Base-by-base conservation (phyloP, 2,888 invertebrate genomes). In the Dryococelus australis region DNA sequence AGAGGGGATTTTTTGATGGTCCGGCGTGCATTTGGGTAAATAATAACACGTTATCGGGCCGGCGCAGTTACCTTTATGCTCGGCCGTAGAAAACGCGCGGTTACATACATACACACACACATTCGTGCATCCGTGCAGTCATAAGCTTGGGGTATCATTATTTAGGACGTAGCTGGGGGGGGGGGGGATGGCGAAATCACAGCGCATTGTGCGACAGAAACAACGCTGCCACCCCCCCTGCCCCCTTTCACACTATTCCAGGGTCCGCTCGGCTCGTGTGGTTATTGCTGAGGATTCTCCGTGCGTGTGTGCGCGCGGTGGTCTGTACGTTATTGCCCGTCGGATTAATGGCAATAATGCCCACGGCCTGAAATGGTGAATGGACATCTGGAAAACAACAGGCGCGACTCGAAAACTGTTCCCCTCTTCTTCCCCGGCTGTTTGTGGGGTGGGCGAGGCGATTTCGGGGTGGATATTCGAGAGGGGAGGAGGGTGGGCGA, bases 331-430 rank as follows among this genome's bases (percentile, higher is more conserved):
- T 65, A 65, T 65, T 65, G 65, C 65, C 65, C 65, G 65, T 65
- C 65, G 89, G 89, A 89, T 89, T 89, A 89, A 89, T 89, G 88
- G 87, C 89, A 89, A 89, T 88, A 89, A 88, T 88, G 87, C 87
- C 87, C 87, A 87, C 87, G 87, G 84, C 78, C 85, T 84, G 80
- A 85, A 85, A 87, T 84, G 85, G 85, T 84, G 85, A 87, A 85
- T 84, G 87, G 87, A 87, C 87, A 87, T 87, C 87, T 87, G 85
- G 85, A 85, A 87, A 65, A 65, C 65, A 65, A 65, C 65, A 24
- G 65, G 65, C 65, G 65, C 65, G 65, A 65, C 65, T 65, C 65
- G 65, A 65, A 65, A 65, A 65, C 65, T 65, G 65, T 65, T 47
- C 9, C 65, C 65, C 20, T 9, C 20, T 65, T 16, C 65, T 6